Evolutionary conservation across 2,888 invertebrate genomes (phyloP), one percentile per base, ranked within the genome.

Genomic region (Apantesis nais): DNA sequence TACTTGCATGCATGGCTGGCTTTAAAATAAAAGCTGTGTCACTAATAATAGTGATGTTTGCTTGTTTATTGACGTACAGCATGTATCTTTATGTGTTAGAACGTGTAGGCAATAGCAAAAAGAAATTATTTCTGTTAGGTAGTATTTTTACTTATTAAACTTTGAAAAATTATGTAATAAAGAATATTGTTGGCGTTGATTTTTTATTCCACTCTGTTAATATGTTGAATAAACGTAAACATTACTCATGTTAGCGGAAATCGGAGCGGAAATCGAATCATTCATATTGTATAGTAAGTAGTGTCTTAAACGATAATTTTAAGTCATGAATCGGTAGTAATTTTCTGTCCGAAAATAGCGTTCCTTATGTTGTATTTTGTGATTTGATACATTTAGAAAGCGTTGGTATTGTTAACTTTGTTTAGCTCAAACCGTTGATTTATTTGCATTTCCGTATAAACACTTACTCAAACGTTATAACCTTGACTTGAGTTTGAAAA

Each of bases 41-140:
- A 16, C 34, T 86, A 4, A n/a, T 86, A 1, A 62, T 77, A 29
- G 80, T 89, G 48, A 55, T 86, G 1, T 41, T 83, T 0, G 84
- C 88, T 8, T 86, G 86, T 67, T 1, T 91, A 8, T 48, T 89
- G 12, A 86, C 81, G 0, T 92, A 89, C 74, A 87, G 83, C 68
- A 87, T 89, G 86, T 92, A 92, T 77, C 70, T 88, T 0, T 87
- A 89, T 67, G 85, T 89, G 0, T 89, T 90, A 69, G 82, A 89
- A 69, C 82, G 78, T n/a, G 79, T 84, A 31, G 80, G 66, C 8
- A 39, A 79, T 29, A 83, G 78, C 41, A 88, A 86, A 73, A 85
- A 85, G 4, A 81, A 86, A 64, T 67, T 85, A 44, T 82, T 82
- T 62, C 68, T 88, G 67, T 75, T 91, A 25, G 88, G 89, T 29